These are phyloP conservation scores for Pollachius pollachius DNA, from an alignment of 2,113 vertebrate species.

Conservation along the genomic window DNA sequence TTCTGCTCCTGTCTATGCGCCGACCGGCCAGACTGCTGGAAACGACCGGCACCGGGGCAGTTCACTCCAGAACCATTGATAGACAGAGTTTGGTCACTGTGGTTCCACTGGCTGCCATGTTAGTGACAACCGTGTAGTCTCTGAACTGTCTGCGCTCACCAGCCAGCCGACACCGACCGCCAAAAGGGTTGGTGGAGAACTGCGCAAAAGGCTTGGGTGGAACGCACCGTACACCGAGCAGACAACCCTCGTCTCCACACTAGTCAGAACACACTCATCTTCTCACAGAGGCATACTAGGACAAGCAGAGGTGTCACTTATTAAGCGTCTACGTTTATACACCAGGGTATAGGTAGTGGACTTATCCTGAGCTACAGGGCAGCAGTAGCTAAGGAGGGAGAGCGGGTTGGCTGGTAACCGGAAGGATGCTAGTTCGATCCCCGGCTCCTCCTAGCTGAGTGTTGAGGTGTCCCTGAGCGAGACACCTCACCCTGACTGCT, in stretches of 20 bases:
- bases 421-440: too few relatives aligned
- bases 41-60: slow-evolving; percentile 26
- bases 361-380: too few relatives aligned
- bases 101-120: slow-evolving; percentile 59
- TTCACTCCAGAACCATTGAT: slow-evolving; percentile 41
- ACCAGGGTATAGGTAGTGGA: too few relatives aligned
- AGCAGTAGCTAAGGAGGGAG: too few relatives aligned
- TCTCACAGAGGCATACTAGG: background rate
- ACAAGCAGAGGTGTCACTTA: too few relatives aligned
- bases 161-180: slow-evolving; percentile 25
- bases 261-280: too few relatives aligned
- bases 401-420: too few relatives aligned
- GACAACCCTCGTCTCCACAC: background rate
- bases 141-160: slow-evolving; percentile 23
- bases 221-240: slow-evolving; percentile 5
- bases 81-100: slow-evolving; percentile 53
- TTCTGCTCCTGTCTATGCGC: slow-evolving; percentile 55
- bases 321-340: too few relatives aligned
- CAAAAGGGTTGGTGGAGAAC: slow-evolving; percentile 37
- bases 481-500: too few relatives aligned
- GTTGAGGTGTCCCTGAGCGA: too few relatives aligned
- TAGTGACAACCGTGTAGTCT: slow-evolving; percentile 28
- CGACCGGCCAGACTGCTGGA: slow-evolving; percentile 38
- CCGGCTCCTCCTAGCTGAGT: too few relatives aligned
- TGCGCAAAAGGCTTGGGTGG: slow-evolving; percentile 24